Conservation (phyloP, 2,113 vertebrate species). For the Hymenochirus boettgeri region DNA sequence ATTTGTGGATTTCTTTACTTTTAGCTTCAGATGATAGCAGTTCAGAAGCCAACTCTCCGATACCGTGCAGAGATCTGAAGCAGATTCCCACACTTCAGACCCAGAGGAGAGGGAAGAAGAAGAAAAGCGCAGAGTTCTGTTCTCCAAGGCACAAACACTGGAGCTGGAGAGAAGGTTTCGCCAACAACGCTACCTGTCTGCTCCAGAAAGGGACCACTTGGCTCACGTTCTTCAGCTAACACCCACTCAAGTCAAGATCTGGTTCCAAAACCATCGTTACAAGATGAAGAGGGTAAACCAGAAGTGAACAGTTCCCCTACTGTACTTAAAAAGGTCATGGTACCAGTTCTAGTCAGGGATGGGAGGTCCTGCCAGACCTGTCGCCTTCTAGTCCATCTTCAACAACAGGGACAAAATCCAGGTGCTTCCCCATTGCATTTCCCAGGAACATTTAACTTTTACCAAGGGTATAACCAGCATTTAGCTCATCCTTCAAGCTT, state of each 20-base stretch:
- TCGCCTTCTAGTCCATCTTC: slow-evolving; percentile 43
- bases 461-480: slow-evolving; percentile 81
- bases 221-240: slow-evolving; percentile 84
- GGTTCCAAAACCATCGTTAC: slow-evolving; percentile 98
- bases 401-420: slow-evolving; percentile 58
- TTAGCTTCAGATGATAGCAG: slow-evolving; percentile 86
- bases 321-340: slow-evolving; percentile 64
- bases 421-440: slow-evolving; percentile 66
- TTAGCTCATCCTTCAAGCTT: slow-evolving; percentile 65
- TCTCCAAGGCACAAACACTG: slow-evolving; percentile 90
- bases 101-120: slow-evolving; percentile 75
- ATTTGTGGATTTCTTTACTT: background rate
- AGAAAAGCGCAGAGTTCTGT: slow-evolving; percentile 89
- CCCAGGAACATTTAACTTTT: no score
- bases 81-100: slow-evolving; percentile 41
- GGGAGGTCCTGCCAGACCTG: slow-evolving; percentile 71
- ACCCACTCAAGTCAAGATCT: slow-evolving; percentile 96
- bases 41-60: slow-evolving; percentile 66
- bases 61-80: slow-evolving; percentile 60
- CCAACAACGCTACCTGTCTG: slow-evolving; percentile 92
- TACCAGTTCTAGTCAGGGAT: slow-evolving; percentile 81
- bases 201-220: slow-evolving; percentile 90
- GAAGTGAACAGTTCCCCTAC: slow-evolving; percentile 60
- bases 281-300: slow-evolving; percentile 84
- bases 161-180: slow-evolving; percentile 91